A percentile compares a stretch with the other conserved stretches of the same genome.
phyloP scores from a whole-genome alignment of 1,140 invertebrate genomes.

The Neotoxoptera formosana region DNA sequence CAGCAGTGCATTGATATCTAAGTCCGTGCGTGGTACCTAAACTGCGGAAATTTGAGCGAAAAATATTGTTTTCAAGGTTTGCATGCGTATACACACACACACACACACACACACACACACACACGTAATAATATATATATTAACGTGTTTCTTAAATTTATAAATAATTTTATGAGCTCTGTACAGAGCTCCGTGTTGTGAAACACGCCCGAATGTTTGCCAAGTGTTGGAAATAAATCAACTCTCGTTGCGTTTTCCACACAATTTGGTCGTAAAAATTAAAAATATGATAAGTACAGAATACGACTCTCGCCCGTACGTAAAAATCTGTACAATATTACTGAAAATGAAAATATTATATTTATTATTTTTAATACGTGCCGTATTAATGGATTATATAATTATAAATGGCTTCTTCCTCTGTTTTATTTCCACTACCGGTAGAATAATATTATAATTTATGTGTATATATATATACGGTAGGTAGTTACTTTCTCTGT shows the following conservation, averaged over 20 bases:
- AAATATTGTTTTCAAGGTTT: constrained; percentile 43
- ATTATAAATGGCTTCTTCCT: not conserved
- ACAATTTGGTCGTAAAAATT: constrained; percentile 50
- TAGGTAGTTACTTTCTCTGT: not conserved
- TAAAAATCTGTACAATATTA: constrained; percentile 7
- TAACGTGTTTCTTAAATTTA: constrained; percentile 44
- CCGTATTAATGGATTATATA: not conserved
- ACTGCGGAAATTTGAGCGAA: not conserved
- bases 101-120: not conserved
- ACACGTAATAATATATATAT: constrained; percentile 5
- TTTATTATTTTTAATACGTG: not conserved
- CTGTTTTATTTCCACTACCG: not conserved
- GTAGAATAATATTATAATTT: not conserved
- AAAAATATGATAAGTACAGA: constrained; percentile 30
- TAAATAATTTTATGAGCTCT: constrained; percentile 56
- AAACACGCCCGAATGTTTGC: constrained; percentile 37
- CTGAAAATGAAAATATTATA: not conserved
- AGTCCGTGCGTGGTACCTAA: not conserved
- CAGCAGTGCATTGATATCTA: not conserved
- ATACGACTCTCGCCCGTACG: not conserved
- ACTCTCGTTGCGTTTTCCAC: constrained; percentile 50
- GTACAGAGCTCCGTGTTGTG: constrained; percentile 28
- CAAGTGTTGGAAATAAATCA: constrained; percentile 56
- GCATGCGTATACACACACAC: not conserved
- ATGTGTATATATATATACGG: no score